Conservation (phyloP, 1,140 invertebrate species). For the Tetragnatha versicolor region DNA sequence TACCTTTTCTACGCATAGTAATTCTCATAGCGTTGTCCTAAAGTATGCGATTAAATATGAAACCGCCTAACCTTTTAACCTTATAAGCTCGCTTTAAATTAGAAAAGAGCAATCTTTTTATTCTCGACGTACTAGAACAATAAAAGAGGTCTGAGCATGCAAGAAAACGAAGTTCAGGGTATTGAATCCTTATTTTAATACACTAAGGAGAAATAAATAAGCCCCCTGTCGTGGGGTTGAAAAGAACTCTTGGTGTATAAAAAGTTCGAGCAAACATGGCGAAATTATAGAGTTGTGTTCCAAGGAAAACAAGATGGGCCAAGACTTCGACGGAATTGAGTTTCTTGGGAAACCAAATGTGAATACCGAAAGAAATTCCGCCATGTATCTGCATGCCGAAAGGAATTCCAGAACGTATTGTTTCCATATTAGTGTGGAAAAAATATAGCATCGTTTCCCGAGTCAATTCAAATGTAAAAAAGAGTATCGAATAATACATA, state of each 20-base stretch:
- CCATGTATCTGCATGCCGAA: neutral
- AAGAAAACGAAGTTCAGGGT: neutral
- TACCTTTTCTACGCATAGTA: no score
- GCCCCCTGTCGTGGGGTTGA: neutral
- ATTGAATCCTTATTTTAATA: neutral
- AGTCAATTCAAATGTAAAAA: no score
- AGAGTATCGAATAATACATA: no score
- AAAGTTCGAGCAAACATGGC: constrained; percentile 5
- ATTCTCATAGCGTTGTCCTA: no score
- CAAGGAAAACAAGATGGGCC: neutral
- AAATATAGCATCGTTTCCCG: no score
- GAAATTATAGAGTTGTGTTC: neutral
- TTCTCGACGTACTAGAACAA: no score
- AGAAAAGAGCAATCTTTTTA: no score
- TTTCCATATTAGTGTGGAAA: no score
- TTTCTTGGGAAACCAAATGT: constrained; percentile 1
- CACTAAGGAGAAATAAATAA: constrained; percentile 9
- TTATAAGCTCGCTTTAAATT: no score
- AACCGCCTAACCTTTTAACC: no score
- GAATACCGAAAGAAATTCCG: neutral
- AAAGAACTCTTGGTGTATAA: neutral
- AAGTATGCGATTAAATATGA: no score
- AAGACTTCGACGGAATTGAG: neutral
- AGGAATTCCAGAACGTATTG: neutral
- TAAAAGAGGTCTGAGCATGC: no score